Percentiles rank a stretch among this genome's conserved stretches.
Evolutionary conservation across 2,113 vertebrate genomes (phyloP).

Genomic region (Scomber japonicus): DNA sequence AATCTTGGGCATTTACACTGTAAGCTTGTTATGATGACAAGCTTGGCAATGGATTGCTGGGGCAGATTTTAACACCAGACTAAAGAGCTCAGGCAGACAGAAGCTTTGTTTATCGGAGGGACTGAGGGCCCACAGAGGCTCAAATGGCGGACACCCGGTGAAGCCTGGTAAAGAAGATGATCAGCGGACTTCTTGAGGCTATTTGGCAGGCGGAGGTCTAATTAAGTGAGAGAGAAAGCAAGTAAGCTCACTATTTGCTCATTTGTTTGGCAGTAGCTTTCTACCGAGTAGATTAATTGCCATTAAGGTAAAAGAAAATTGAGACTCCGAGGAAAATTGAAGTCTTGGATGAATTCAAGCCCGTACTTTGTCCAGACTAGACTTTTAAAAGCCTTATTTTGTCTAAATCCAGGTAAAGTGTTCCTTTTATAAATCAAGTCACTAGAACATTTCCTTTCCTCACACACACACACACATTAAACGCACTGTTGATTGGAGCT

Average conservation of each 20-base stretch:
- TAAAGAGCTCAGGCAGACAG: slow-evolving; percentile 62
- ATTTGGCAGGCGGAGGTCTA: slow-evolving; percentile 52
- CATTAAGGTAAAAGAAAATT: slow-evolving; percentile 50
- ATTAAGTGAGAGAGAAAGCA: slow-evolving; percentile 59
- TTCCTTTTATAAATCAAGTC: neutral
- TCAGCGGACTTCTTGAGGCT: slow-evolving; percentile 37
- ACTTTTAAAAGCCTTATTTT: slow-evolving; percentile 10
- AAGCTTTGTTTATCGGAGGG: slow-evolving; percentile 42
- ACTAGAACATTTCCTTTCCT: slow-evolving; percentile 3
- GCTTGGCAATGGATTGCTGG: slow-evolving; percentile 61
- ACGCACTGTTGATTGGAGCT: neutral
- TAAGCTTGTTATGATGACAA: slow-evolving; percentile 71
- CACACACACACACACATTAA: slow-evolving; percentile 5
- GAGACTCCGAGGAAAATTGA: slow-evolving; percentile 43
- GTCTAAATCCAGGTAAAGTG: slow-evolving; percentile 28
- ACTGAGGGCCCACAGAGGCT: slow-evolving; percentile 40
- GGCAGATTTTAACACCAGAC: slow-evolving; percentile 62
- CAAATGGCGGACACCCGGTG: slow-evolving; percentile 26
- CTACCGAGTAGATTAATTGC: slow-evolving; percentile 59
- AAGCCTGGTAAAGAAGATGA: slow-evolving; percentile 38
- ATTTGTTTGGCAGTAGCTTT: slow-evolving; percentile 62
- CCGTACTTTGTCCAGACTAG: slow-evolving; percentile 23
- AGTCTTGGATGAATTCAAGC: slow-evolving; percentile 34
- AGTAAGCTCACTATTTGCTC: slow-evolving; percentile 63
- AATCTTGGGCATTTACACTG: slow-evolving; percentile 65